Base-by-base conservation (phyloP, 2,113 vertebrate genomes). In the Lichenostomus cassidix region DNA sequence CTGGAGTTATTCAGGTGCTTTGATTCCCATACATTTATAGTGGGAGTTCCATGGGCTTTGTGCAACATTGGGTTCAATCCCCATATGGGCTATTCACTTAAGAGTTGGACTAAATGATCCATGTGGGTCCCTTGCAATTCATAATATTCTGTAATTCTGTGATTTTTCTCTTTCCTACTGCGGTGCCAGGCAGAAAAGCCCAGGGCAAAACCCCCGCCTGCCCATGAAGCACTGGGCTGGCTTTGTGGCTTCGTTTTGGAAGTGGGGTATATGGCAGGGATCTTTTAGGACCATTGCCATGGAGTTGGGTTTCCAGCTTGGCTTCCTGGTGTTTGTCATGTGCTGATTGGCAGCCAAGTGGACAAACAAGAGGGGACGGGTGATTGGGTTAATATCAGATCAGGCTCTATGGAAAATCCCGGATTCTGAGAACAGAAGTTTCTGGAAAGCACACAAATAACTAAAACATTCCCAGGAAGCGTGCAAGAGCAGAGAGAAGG, bases 371-470 rank as follows among this genome's bases (percentile, higher is more conserved):
- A 73, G 56, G 42, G 78, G 68, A 90, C 75, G 50, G 41, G 56
- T 76, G 31, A n/a, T 74, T 92, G 67, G 31, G 67, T 92, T 87
- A 90, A 73, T 86, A 83, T 47, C 83, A 93, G 83, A 62, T 81
- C 77, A 76, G 88, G 42, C 50, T 95, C 83, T 86, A 46, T 91
- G 71, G 70, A 96, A 79, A 93, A 71, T 31, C 80, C 76, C 84
- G 76, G 60, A 63, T 96, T 97, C 93, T 94, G 73, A 91, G 96
- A 94, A 96, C 6, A 35, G 62, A 74, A 71, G 31, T 97, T 97
- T 97, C 85, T 95, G 74, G 78, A 89, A 96, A 92, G 78, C 69
- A 67, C 71, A 62, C 81, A 67, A 63, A 75, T 73, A 90, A 42
- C 13, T 76, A 81, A 92, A 96, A 94, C 80, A 91, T 96, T 96